These are phyloP conservation scores for Tarsius wallacei DNA, from an alignment of 2,797 vertebrate genomes.

Conservation along the genomic window DNA sequence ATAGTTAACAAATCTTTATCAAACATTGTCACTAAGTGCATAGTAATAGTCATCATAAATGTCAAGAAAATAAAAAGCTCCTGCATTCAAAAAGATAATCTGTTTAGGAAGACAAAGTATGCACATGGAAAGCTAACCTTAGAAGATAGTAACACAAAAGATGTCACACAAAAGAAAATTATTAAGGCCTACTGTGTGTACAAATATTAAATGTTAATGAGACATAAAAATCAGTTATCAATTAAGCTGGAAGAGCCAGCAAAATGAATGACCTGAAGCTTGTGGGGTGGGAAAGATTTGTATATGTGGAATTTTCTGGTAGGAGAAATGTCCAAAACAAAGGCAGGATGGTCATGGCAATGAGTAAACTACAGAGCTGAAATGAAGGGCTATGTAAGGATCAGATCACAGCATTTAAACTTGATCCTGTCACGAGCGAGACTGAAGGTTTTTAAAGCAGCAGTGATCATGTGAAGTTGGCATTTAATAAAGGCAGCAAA, in stretches of 20 bases:
- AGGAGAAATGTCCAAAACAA: background rate
- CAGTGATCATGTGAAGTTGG: background rate
- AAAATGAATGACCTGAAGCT: background rate
- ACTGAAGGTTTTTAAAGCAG: background rate
- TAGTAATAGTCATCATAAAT: background rate
- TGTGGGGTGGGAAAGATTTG: background rate
- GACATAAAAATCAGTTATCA: background rate
- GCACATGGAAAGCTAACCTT: background rate
- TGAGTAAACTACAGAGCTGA: background rate
- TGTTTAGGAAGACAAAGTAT: background rate
- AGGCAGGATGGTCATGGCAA: background rate
- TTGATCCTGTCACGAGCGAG: background rate
- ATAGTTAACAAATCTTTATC: background rate
- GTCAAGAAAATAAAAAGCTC: background rate
- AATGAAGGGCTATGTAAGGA: background rate
- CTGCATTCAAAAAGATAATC: background rate
- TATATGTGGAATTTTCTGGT: background rate
- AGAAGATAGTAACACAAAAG: background rate
- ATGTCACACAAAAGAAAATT: background rate
- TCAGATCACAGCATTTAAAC: background rate
- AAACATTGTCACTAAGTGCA: slow-evolving; percentile 26
- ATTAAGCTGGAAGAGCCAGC: slow-evolving; percentile 11
- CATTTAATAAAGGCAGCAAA: slow-evolving; percentile 52
- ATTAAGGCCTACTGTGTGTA: background rate
- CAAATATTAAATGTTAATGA: background rate